phyloP scores from a whole-genome alignment of 2,888 invertebrate genomes.

The Agrotis ipsilon region DNA sequence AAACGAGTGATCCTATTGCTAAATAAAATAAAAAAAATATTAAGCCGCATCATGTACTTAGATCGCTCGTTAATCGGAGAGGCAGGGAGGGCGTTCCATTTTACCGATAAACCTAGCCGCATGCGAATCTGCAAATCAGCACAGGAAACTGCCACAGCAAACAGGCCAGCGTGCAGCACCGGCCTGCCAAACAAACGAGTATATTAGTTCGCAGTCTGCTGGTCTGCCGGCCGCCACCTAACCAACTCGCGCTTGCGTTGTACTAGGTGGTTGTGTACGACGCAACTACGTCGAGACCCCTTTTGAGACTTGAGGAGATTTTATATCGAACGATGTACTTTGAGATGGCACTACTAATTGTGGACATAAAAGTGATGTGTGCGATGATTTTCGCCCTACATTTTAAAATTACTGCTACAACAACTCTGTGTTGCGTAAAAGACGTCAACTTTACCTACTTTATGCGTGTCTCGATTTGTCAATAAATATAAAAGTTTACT shows the following conservation, averaged over 20 bases:
- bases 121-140: conserved; percentile 88
- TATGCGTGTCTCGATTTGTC: conserved; percentile 85
- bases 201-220: conserved; percentile 82
- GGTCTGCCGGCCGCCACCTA: conserved; percentile 71
- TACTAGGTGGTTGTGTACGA: conserved; percentile 35
- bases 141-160: conserved; percentile 90
- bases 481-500: conserved; percentile 89
- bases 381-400: conserved; percentile 37
- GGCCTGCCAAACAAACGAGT: conserved; percentile 90
- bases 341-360: conserved; percentile 28
- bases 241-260: conserved; percentile 49
- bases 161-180: conserved; percentile 91
- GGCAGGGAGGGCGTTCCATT: conserved; percentile 80
- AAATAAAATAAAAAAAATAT: conserved; percentile 56
- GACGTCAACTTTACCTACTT: conserved; percentile 69
- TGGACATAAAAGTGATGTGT: conserved; percentile 42
- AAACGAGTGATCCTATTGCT: conserved; percentile 55
- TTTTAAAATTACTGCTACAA: conserved; percentile 33
- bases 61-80: conserved; percentile 67
- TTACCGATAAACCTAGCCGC: conserved; percentile 85
- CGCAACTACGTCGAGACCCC: conserved; percentile 31
- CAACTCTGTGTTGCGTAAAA: conserved; percentile 46
- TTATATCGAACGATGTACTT: conserved; percentile 43
- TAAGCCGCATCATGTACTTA: conserved; percentile 65
- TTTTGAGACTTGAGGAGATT: conserved; percentile 18